These are phyloP conservation scores for Diploscapter pachys DNA, from an alignment of 1,140 invertebrate species.

Conservation along the genomic window DNA sequence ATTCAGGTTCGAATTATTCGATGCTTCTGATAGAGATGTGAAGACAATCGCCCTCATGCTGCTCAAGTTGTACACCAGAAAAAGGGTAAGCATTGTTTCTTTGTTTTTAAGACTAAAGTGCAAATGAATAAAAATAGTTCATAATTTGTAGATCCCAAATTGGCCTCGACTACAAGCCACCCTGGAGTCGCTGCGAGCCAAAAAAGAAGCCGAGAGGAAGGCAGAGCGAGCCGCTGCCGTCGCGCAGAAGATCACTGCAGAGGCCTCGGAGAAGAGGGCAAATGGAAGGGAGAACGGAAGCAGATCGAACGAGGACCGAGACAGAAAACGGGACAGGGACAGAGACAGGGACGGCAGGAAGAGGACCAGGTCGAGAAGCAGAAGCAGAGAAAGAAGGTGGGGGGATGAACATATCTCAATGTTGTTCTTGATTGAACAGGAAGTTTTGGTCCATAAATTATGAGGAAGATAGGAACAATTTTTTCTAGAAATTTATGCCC, in stretches of 20 bases:
- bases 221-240: constrained; percentile 10
- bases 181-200: constrained; percentile 8
- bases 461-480: no score
- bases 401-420: background rate
- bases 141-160: background rate
- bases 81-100: constrained; percentile 16
- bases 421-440: background rate
- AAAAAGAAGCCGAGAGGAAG: constrained; percentile 14
- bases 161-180: constrained; percentile 17
- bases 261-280: constrained; percentile 3
- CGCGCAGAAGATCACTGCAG: constrained; percentile 13
- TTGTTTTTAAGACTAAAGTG: background rate
- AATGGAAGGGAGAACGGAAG: constrained; percentile 5
- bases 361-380: constrained; percentile 9
- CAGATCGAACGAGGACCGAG: constrained; percentile 12
- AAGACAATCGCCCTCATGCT: constrained; percentile 32
- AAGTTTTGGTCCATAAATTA: background rate
- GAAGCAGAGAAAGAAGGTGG: background rate
- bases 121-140: constrained; percentile 4
- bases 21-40: constrained; percentile 39
- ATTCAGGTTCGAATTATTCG: constrained; percentile 37
- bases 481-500: no score
- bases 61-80: constrained; percentile 35
- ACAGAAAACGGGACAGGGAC: background rate
- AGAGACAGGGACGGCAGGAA: constrained; percentile 13